phyloP scores from a whole-genome alignment of 92 coral and sea anemone genomes.

The Heliopora coerulea region DNA sequence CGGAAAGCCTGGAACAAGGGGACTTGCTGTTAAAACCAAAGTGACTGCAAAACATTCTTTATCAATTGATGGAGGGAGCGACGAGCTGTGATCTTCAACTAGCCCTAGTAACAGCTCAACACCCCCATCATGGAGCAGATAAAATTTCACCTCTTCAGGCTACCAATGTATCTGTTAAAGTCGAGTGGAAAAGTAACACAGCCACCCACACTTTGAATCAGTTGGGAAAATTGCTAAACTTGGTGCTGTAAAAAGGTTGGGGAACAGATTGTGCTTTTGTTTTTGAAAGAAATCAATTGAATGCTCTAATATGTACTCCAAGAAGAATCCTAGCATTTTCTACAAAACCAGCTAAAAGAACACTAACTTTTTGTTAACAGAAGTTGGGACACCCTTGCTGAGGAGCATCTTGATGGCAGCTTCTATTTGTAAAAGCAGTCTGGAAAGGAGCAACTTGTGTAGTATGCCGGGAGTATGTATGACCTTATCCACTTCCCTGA shows the following conservation, averaged over 20 bases:
- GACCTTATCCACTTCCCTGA: conserved; percentile 64
- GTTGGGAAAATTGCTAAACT: conserved; percentile 37
- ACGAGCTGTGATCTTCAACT: not conserved
- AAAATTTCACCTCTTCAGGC: too few relatives aligned
- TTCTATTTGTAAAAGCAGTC: conserved; percentile 37
- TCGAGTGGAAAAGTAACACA: conserved; percentile 53
- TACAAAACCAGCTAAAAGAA: conserved; percentile 51
- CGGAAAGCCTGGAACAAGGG: conserved; percentile 1
- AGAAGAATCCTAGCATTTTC: too few relatives aligned
- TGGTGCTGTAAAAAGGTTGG: conserved; percentile 52
- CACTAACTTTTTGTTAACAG: conserved; percentile 50
- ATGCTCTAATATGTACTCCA: too few relatives aligned
- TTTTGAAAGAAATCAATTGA: too few relatives aligned
- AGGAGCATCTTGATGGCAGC: conserved; percentile 50
- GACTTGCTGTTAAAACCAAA: conserved; percentile 18
- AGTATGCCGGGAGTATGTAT: conserved; percentile 50
- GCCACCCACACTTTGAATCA: conserved; percentile 42
- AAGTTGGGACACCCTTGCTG: conserved; percentile 56
- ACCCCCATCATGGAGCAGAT: not conserved
- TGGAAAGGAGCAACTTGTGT: conserved; percentile 11
- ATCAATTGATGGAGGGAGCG: not conserved
- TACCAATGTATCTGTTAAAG: conserved; percentile 49
- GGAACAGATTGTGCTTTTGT: conserved; percentile 48
- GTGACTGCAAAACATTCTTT: conserved; percentile 10
- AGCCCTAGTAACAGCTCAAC: not conserved